These are phyloP conservation scores for Pollenia angustigena DNA, from an alignment of 2,888 invertebrate species.

Conservation along the genomic window DNA sequence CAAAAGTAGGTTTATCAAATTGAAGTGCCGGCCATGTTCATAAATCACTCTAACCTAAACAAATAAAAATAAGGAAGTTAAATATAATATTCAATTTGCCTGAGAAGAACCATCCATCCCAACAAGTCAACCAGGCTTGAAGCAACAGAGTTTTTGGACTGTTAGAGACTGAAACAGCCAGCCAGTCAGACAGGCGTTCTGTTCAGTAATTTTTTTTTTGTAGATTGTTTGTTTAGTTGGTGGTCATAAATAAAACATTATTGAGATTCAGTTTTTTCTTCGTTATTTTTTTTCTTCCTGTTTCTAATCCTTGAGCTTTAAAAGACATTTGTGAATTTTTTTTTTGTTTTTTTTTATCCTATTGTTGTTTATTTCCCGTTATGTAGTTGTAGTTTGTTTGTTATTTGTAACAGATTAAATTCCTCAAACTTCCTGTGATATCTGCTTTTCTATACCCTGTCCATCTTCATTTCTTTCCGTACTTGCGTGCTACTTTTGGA, in stretches of 20 bases:
- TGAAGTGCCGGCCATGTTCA: conserved; percentile 14
- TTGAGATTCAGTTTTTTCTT: neutral
- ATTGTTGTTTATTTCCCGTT: neutral
- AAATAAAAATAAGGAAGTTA: conserved; percentile 27
- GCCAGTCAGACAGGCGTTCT: no score
- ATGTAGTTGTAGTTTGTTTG: neutral
- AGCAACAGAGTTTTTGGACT: neutral
- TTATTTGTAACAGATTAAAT: conserved; percentile 16
- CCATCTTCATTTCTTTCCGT: neutral
- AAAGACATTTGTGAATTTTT: conserved; percentile 31
- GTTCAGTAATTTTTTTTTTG: neutral
- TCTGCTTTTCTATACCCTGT: neutral
- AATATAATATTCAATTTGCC: conserved; percentile 48
- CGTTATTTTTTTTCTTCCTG: neutral
- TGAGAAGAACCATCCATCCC: neutral
- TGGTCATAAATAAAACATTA: conserved; percentile 57
- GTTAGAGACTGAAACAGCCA: neutral
- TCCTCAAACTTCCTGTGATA: conserved; percentile 20
- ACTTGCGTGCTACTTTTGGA: neutral
- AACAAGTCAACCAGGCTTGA: neutral
- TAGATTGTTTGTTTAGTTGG: conserved; percentile 37
- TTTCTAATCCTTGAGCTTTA: conserved; percentile 30
- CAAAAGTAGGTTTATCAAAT: no score
- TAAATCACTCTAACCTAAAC: conserved; percentile 43
- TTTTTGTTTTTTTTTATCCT: neutral